phyloP scores from a whole-genome alignment of 2,888 invertebrate genomes.

The Zaprionus lineosus region DNA sequence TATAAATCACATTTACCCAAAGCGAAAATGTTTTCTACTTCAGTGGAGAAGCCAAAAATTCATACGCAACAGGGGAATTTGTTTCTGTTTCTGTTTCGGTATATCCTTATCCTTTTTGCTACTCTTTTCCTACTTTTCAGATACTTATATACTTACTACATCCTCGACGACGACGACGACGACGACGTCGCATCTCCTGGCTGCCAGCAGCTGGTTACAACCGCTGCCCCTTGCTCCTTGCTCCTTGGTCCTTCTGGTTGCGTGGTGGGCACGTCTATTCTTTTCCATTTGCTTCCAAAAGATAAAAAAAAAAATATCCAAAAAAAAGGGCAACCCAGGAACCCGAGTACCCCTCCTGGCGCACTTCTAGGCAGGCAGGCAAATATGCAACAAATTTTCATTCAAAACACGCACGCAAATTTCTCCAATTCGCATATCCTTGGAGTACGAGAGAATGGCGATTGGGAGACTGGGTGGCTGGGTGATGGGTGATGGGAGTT shows the following conservation, averaged over 20 bases:
- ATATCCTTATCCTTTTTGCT: not conserved
- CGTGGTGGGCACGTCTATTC: slow-evolving; percentile 69
- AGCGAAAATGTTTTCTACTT: slow-evolving; percentile 79
- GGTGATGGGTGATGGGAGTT: too few relatives aligned
- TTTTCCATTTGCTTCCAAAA: slow-evolving; percentile 71
- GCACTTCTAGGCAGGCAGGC: too few relatives aligned
- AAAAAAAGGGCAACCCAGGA: slow-evolving; percentile 49
- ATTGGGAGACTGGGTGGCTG: too few relatives aligned
- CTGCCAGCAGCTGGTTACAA: slow-evolving; percentile 24
- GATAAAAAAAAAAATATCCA: too few relatives aligned
- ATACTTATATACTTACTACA: slow-evolving; percentile 24
- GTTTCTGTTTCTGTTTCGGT: slow-evolving; percentile 9
- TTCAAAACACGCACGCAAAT: slow-evolving; percentile 80
- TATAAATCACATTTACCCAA: slow-evolving; percentile 81
- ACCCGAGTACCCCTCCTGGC: too few relatives aligned
- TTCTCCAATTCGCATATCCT: slow-evolving; percentile 76
- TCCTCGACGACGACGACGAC: slow-evolving; percentile 39
- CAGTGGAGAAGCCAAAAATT: slow-evolving; percentile 72
- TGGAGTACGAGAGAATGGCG: too few relatives aligned
- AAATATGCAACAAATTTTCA: slow-evolving; percentile 79
- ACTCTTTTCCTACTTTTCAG: not conserved
- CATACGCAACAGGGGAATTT: slow-evolving; percentile 79
- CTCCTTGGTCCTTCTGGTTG: too few relatives aligned
- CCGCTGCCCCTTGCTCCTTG: slow-evolving; percentile 17
- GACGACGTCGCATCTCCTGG: slow-evolving; percentile 27